A percentile compares a stretch with the other conserved stretches of the same genome.
These are phyloP conservation scores for Chiroxiphia lanceolata DNA, from an alignment of 2,797 vertebrate genomes.

Conservation along the genomic window DNA sequence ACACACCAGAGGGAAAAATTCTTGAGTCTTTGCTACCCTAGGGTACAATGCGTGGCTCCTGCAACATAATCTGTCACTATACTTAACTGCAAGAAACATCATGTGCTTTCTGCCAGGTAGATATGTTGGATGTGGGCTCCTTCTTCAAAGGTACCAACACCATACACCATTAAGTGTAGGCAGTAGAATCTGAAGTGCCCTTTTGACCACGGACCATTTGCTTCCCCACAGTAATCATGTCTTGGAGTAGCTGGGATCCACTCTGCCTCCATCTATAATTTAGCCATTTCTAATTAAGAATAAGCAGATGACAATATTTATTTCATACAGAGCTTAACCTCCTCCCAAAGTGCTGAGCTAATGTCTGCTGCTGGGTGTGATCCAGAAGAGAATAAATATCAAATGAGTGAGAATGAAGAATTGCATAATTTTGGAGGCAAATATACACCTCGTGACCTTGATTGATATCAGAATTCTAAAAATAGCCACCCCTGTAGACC, in stretches of 20 bases:
- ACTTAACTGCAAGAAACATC: background rate
- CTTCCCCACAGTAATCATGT: background rate
- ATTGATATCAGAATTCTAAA: background rate
- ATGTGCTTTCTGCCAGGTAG: background rate
- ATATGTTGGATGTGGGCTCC: background rate
- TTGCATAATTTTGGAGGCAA: background rate
- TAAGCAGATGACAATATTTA: background rate
- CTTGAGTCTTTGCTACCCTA: background rate
- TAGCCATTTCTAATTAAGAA: background rate
- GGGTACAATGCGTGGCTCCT: background rate
- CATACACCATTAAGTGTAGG: accelerated
- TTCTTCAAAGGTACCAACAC: background rate
- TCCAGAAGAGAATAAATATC: background rate
- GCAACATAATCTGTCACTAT: background rate
- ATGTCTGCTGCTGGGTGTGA: background rate
- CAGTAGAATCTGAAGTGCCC: background rate
- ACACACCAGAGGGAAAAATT: background rate
- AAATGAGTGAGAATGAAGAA: background rate
- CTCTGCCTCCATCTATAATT: background rate
- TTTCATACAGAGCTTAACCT: background rate
- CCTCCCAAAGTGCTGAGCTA: background rate
- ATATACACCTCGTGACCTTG: accelerated
- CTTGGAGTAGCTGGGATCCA: background rate
- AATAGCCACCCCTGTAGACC: no score
- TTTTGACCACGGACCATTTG: background rate